phyloP scores from a whole-genome alignment of 2,888 invertebrate genomes.

The Rapana venosa region DNA sequence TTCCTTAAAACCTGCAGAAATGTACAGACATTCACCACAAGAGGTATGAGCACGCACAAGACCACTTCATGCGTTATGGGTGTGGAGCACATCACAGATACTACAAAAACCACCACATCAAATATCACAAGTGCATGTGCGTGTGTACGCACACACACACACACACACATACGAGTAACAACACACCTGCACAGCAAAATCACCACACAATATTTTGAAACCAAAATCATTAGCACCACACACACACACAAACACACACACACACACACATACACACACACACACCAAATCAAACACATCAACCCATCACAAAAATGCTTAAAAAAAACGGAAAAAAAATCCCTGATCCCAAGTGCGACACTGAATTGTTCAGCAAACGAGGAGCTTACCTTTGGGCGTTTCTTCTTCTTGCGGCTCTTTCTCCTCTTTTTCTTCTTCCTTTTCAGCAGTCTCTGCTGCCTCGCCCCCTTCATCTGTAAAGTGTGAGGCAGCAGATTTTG shows the following conservation, averaged over 20 bases:
- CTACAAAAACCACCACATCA: not conserved
- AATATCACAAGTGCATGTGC: not conserved
- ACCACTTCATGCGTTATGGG: too few species aligned
- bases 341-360: not conserved
- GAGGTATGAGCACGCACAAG: too few species aligned
- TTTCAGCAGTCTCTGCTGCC: slow-evolving; percentile 36
- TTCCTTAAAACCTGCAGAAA: too few species aligned
- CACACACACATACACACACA: not conserved
- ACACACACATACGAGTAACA: too few species aligned
- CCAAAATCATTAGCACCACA: not conserved
- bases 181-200: not conserved
- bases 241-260: not conserved
- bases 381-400: slow-evolving; percentile 44
- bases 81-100: too few species aligned
- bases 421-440: slow-evolving; percentile 52
- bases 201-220: not conserved
- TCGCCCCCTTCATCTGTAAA: slow-evolving; percentile 35
- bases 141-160: not conserved
- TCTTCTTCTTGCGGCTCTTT: slow-evolving; percentile 52
- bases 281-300: not conserved
- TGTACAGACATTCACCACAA: too few species aligned
- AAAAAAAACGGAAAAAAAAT: not conserved
- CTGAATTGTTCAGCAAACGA: not conserved
- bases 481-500: too few species aligned
- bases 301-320: not conserved